Percentiles rank a stretch among this genome's conserved stretches.
These are phyloP conservation scores for Pan troglodytes DNA, from an alignment of 2,113 vertebrate genomes.

Conservation along the genomic window NHGRI_mPanTro3-v2.1_pri NC_072403.2:70315501-70316000, in stretches of 20 bases:
- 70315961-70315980: not conserved
- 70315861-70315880: no score
- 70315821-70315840: not conserved
- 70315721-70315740: not conserved
- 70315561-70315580: not conserved
- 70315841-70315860: not conserved
- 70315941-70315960: not conserved
- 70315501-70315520: not conserved
- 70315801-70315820: not conserved
- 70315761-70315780: not conserved
- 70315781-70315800: not conserved
- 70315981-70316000: not conserved
- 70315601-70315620: not conserved
- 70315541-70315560: not conserved
- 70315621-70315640: not conserved
- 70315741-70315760: not conserved
- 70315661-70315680: not conserved
- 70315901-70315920: no score
- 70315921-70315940: not conserved
- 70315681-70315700: not conserved
- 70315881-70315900: no score
- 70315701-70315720: not conserved
- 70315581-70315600: not conserved
- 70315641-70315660: not conserved
- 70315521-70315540: not conserved